Conservation (phyloP, 2,888 invertebrate genomes). For the Cryptops parisi region DNA sequence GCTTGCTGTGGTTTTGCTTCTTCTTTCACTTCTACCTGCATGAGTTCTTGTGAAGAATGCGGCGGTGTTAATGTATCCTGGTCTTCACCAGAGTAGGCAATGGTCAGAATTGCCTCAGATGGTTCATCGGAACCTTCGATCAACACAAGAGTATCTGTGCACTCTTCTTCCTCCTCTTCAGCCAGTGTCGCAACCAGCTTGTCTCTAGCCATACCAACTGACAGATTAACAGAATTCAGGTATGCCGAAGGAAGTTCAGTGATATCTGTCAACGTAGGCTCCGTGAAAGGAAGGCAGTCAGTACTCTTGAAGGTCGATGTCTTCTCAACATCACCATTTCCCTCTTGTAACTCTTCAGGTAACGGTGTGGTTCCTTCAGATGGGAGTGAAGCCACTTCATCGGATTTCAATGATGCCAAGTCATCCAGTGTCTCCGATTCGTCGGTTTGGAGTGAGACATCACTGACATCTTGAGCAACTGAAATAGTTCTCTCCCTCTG, state of each 20-base stretch:
- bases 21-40: neutral
- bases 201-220: neutral
- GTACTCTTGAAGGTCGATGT: neutral
- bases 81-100: neutral
- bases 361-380: slow-evolving; percentile 11
- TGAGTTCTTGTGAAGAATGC: neutral
- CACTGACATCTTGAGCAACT: slow-evolving; percentile 7
- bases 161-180: slow-evolving; percentile 7
- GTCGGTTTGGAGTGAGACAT: slow-evolving; percentile 11
- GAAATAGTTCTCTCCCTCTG: neutral
- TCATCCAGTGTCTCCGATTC: slow-evolving; percentile 13
- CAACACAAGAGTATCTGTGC: slow-evolving; percentile 9
- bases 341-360: slow-evolving; percentile 1
- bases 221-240: neutral
- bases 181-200: neutral
- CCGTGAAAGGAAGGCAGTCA: slow-evolving; percentile 4
- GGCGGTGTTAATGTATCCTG: neutral
- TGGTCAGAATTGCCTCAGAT: neutral
- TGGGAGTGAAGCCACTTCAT: slow-evolving; percentile 13
- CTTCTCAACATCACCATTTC: neutral
- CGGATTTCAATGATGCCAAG: slow-evolving; percentile 11
- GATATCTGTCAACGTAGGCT: slow-evolving; percentile 7
- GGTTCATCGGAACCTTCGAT: neutral
- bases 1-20: neutral
- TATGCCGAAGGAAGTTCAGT: slow-evolving; percentile 9